phyloP scores from a whole-genome alignment of 2,797 vertebrate species.

The Parauchenoglanis punctatus region DNA sequence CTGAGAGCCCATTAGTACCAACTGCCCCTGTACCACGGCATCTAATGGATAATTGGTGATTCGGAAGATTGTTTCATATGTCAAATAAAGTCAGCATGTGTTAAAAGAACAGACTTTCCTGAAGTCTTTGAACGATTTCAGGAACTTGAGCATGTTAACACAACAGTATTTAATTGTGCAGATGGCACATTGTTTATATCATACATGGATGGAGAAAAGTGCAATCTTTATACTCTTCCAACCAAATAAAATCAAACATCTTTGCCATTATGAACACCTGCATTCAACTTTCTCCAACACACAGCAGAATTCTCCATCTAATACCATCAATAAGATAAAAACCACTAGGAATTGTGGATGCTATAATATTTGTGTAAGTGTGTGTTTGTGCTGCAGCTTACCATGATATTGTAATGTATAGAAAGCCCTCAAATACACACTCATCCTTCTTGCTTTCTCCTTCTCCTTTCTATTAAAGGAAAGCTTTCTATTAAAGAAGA shows the following conservation, averaged over 20 bases:
- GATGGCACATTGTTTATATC: neutral
- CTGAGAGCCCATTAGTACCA: neutral
- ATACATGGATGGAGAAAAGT: neutral
- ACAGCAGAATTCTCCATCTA: neutral
- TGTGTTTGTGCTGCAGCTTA: neutral
- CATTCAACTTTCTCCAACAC: neutral
- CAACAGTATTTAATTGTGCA: neutral
- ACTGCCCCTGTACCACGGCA: neutral
- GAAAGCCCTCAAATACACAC: neutral
- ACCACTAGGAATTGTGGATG: neutral
- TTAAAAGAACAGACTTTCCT: neutral
- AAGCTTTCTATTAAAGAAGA: neutral
- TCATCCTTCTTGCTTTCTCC: neutral
- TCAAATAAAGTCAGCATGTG: neutral
- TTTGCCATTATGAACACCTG: neutral
- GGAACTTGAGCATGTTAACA: neutral
- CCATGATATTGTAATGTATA: conserved; percentile 44
- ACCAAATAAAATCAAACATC: neutral
- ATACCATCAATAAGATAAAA: neutral
- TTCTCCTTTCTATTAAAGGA: neutral
- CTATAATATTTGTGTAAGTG: neutral
- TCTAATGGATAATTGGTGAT: neutral
- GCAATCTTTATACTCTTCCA: neutral
- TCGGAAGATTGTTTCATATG: neutral
- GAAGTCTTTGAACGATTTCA: neutral